A percentile compares a stretch with the other conserved stretches of the same genome.
Conservation (phyloP, 2,888 invertebrate species). For the Ischnura elegans region DNA sequence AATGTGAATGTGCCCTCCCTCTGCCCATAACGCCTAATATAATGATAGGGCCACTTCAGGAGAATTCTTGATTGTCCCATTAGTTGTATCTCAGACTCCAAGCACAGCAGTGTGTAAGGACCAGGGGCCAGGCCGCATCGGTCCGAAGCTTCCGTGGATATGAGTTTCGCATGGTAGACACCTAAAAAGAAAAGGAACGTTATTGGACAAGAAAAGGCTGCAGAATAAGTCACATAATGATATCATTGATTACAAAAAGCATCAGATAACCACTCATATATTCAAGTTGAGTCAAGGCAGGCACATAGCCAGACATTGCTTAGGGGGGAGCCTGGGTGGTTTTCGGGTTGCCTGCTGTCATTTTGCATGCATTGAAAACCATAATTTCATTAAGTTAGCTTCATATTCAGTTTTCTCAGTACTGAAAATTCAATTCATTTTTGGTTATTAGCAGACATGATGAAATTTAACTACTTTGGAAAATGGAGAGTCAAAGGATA, state of each 20-base stretch:
- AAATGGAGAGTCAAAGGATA: too few species aligned
- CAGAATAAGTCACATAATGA: background rate
- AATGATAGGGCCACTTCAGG: slow-evolving; percentile 89
- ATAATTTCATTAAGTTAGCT: too few species aligned
- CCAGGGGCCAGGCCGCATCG: slow-evolving; percentile 87
- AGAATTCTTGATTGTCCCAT: slow-evolving; percentile 82
- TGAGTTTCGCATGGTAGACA: slow-evolving; percentile 88
- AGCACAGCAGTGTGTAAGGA: slow-evolving; percentile 86
- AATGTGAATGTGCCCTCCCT: slow-evolving; percentile 92
- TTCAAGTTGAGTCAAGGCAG: too few species aligned
- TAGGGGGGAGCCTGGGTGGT: too few species aligned
- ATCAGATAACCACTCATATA: background rate
- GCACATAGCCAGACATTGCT: too few species aligned
- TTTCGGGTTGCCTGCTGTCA: too few species aligned
- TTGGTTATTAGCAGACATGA: too few species aligned
- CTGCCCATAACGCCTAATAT: slow-evolving; percentile 91
- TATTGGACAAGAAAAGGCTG: background rate
- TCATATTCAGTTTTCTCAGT: too few species aligned
- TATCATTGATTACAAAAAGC: background rate
- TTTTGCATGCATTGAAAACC: too few species aligned
- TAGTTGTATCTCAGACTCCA: slow-evolving; percentile 87
- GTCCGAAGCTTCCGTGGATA: slow-evolving; percentile 88
- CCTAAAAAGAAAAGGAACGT: slow-evolving; percentile 77
- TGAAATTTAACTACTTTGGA: too few species aligned
- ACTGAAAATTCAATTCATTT: too few species aligned